These are phyloP conservation scores for Antedon bifida DNA, from an alignment of 35 echinoderm and acorn worm genomes.

Conservation along the genomic window DNA sequence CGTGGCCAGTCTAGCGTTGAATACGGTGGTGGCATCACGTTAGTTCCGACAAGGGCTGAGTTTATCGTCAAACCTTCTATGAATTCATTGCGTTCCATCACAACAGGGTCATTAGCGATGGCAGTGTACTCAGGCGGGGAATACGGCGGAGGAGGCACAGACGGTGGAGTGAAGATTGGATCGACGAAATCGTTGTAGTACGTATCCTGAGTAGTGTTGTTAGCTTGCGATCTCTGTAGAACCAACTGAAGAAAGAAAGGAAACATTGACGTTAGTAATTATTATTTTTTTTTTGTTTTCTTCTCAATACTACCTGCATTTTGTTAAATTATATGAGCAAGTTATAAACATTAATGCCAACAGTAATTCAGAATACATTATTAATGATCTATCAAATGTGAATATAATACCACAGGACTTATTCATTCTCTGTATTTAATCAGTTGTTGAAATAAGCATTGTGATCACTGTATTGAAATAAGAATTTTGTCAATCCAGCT, in stretches of 20 bases:
- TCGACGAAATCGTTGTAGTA: constrained; percentile 54
- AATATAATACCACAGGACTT: too few relatives aligned
- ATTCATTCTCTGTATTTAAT: too few relatives aligned
- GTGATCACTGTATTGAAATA: too few relatives aligned
- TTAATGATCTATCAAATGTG: too few relatives aligned
- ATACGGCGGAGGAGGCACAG: constrained; percentile 62
- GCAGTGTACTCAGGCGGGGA: constrained; percentile 62
- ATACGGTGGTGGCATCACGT: constrained; percentile 64
- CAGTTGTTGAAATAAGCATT: too few relatives aligned
- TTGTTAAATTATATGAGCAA: too few relatives aligned
- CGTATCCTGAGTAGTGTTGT: constrained; percentile 39
- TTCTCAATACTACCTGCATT: too few relatives aligned
- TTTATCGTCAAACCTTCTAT: constrained; percentile 37
- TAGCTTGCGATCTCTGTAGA: constrained; percentile 32
- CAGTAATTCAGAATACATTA: too few relatives aligned
- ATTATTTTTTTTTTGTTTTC: too few relatives aligned
- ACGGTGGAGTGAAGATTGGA: constrained; percentile 53
- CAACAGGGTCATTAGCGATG: constrained; percentile 51
- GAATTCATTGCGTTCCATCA: constrained; percentile 41
- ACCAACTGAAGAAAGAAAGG: constrained; percentile 42
- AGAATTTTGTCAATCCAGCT: too few relatives aligned
- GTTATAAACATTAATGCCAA: too few relatives aligned
- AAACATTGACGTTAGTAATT: too few relatives aligned
- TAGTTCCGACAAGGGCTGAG: constrained; percentile 29
- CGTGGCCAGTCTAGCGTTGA: constrained; percentile 38